Percentiles rank a stretch among this genome's conserved stretches.
Evolutionary conservation across 2,797 vertebrate genomes (phyloP).

Genomic region (Silurus lanzhouensis): DNA sequence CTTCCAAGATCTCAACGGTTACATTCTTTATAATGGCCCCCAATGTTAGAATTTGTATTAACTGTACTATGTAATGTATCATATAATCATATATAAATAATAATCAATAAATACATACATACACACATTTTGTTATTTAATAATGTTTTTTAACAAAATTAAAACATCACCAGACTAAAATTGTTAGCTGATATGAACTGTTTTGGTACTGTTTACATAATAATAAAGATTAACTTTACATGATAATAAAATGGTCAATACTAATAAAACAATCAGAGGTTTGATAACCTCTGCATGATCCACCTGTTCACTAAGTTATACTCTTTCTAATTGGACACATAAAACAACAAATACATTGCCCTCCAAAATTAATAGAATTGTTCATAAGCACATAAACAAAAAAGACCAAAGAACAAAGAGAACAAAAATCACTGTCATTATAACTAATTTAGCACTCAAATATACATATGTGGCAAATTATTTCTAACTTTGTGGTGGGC

Average conservation of each 20-base stretch:
- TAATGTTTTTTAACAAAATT: not conserved
- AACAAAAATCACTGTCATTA: not conserved
- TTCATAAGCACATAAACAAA: not conserved
- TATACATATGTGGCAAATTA: not conserved
- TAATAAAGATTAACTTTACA: not conserved
- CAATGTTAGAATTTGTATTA: not conserved
- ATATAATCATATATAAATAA: no score
- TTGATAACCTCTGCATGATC: conserved; percentile 5
- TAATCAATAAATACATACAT: no score
- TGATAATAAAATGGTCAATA: not conserved
- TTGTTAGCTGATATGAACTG: not conserved
- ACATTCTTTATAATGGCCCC: not conserved
- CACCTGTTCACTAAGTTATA: not conserved
- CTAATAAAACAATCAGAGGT: not conserved
- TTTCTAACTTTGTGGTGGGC: not conserved
- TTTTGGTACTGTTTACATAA: not conserved
- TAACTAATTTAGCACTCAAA: no score
- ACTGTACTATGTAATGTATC: not conserved
- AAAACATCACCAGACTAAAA: not conserved
- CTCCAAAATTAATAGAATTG: not conserved
- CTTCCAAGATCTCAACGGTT: not conserved
- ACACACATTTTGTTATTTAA: not conserved
- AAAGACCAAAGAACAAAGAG: not conserved
- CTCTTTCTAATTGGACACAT: conserved; percentile 59
- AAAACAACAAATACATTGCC: conserved; percentile 59